Conservation (phyloP, 1,140 invertebrate species). For the Gonioctena quinquepunctata region DNA sequence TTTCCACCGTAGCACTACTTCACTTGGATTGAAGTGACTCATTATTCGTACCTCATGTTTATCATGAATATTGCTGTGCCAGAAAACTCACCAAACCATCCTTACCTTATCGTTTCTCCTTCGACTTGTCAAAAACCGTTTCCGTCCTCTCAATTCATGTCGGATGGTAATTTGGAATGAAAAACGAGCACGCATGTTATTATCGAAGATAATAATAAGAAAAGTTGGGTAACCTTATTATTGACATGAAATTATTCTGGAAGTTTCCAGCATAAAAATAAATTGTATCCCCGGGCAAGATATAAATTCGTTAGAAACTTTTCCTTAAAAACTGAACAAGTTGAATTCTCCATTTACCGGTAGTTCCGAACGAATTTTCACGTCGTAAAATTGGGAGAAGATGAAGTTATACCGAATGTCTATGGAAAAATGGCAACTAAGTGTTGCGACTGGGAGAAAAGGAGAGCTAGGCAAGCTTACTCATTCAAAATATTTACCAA, state of each 20-base stretch:
- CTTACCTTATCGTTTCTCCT: no score
- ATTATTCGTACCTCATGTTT: neutral
- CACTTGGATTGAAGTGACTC: no score
- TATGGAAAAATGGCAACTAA: no score
- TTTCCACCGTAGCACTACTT: no score
- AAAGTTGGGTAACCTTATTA: conserved; percentile 25
- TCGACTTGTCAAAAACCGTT: neutral
- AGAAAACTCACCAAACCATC: no score
- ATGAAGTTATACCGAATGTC: no score
- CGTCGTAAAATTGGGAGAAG: neutral
- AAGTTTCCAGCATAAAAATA: conserved; percentile 29
- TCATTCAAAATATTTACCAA: no score
- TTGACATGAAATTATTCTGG: conserved; percentile 29
- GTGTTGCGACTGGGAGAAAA: no score
- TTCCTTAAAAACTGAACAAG: conserved; percentile 23
- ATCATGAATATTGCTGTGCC: neutral
- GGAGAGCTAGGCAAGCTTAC: no score
- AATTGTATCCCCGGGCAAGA: conserved; percentile 26
- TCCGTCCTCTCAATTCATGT: neutral
- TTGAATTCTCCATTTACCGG: conserved; percentile 8
- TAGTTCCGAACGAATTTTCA: conserved; percentile 1
- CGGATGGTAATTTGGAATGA: conserved; percentile 4
- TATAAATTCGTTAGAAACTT: conserved; percentile 28
- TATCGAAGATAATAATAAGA: conserved; percentile 23
- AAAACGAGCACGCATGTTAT: conserved; percentile 13